phyloP scores from a whole-genome alignment of 2,113 vertebrate species.

The Sapajus apella region DNA sequence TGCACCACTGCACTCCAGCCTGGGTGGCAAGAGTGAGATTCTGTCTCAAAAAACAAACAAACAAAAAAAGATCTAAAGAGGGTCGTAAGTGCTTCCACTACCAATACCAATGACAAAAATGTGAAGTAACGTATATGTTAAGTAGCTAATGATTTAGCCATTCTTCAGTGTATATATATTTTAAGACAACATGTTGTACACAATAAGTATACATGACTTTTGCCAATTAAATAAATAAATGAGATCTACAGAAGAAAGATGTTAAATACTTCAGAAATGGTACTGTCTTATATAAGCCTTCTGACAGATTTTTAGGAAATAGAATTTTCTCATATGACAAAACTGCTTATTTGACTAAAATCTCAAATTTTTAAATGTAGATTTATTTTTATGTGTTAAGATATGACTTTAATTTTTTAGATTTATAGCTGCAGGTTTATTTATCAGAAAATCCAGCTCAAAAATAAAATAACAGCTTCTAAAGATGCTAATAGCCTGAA shows the following conservation, averaged over 20 bases:
- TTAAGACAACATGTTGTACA: background rate
- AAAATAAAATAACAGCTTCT: constrained; percentile 10
- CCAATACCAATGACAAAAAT: background rate
- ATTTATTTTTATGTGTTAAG: background rate
- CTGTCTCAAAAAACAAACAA: no score
- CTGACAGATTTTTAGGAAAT: background rate
- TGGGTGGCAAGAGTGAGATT: no score
- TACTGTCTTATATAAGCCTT: background rate
- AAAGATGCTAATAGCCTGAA: background rate
- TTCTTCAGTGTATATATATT: background rate
- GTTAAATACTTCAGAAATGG: background rate
- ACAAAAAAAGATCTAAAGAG: background rate
- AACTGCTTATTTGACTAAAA: background rate
- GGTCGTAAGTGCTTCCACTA: background rate
- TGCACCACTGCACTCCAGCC: no score
- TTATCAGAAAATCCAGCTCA: background rate
- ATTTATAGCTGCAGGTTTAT: background rate
- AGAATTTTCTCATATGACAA: background rate
- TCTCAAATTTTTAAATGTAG: background rate
- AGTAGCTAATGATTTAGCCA: background rate
- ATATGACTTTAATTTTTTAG: background rate
- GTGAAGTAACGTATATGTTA: background rate
- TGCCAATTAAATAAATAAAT: background rate
- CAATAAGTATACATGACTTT: background rate
- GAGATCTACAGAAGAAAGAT: background rate